These are phyloP conservation scores for Drosophila carrolli DNA, from an alignment of 1,140 invertebrate species.

Conservation along the genomic window DNA sequence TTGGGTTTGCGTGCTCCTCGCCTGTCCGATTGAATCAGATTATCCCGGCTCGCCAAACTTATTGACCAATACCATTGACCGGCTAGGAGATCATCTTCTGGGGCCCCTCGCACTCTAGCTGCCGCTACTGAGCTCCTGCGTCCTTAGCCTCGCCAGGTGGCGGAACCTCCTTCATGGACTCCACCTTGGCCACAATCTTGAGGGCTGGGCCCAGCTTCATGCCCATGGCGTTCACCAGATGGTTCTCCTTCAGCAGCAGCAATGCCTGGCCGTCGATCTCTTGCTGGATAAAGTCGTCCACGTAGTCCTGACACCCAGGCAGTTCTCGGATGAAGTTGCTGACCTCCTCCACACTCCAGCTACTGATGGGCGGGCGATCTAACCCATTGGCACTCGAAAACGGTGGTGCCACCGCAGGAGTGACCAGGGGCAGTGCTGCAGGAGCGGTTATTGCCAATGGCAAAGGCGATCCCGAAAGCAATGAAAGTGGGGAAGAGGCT, in stretches of 20 bases:
- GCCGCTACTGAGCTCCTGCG: conserved; percentile 40
- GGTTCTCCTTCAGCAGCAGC: conserved; percentile 96
- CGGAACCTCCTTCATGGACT: conserved; percentile 79
- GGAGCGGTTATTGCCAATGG: conserved; percentile 4
- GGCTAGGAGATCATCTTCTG: conserved; percentile 22
- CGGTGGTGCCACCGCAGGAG: not conserved
- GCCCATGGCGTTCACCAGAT: conserved; percentile 96
- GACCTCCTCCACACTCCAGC: conserved; percentile 88
- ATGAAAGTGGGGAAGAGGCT: not conserved
- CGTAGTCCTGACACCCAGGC: conserved; percentile 95
- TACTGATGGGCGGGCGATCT: conserved; percentile 58
- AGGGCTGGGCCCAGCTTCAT: conserved; percentile 98
- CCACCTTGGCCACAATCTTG: conserved; percentile 93
- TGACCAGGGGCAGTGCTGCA: conserved; percentile 3
- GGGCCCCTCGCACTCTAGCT: not conserved
- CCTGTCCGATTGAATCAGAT: conserved; percentile 14
- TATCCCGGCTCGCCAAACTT: not conserved
- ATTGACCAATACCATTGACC: not conserved
- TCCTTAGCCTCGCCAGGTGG: conserved; percentile 47
- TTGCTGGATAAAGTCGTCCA: conserved; percentile 97
- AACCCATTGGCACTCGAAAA: not conserved
- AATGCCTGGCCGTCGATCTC: conserved; percentile 98
- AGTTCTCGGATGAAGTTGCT: conserved; percentile 94
- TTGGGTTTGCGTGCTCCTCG: not conserved
- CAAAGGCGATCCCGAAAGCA: not conserved